Conservation (phyloP, 2,113 vertebrate species). For the Osmerus eperlanus region DNA sequence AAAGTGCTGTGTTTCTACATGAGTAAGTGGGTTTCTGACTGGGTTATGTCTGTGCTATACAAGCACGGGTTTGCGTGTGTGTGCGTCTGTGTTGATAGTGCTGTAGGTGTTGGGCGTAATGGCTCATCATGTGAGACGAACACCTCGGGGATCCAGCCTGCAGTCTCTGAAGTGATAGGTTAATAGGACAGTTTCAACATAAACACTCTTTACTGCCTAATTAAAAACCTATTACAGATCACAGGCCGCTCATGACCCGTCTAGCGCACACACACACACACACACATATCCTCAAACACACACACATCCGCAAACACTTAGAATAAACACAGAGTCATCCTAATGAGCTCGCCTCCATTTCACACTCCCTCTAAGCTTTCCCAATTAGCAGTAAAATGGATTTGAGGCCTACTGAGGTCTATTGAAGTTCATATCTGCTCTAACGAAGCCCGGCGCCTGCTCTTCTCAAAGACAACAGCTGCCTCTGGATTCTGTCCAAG, state of each 20-base stretch:
- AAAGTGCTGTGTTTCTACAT: too few species aligned
- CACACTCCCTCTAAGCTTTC: not conserved
- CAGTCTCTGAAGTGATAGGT: not conserved
- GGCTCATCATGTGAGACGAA: not conserved
- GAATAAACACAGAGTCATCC: not conserved
- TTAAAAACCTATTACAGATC: not conserved
- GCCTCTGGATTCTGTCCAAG: too few species aligned
- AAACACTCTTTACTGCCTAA: not conserved
- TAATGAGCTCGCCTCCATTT: not conserved
- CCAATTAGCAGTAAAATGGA: not conserved
- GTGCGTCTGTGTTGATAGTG: not conserved
- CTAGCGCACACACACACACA: not conserved
- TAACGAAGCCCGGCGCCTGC: not conserved
- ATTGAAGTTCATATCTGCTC: not conserved
- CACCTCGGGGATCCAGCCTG: not conserved
- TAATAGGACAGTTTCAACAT: not conserved
- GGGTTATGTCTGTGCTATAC: not conserved
- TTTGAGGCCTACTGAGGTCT: not conserved
- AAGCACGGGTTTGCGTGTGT: not conserved
- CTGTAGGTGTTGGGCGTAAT: conserved; percentile 3
- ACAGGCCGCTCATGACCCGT: not conserved
- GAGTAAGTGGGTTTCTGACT: not conserved
- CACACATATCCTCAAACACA: not conserved
- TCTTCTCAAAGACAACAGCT: too few species aligned
- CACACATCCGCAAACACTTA: conserved; percentile 3